Percentiles rank a stretch among this genome's conserved stretches.
These are phyloP conservation scores for Boloria selene DNA, from an alignment of 2,888 invertebrate species.

Conservation along the genomic window DNA sequence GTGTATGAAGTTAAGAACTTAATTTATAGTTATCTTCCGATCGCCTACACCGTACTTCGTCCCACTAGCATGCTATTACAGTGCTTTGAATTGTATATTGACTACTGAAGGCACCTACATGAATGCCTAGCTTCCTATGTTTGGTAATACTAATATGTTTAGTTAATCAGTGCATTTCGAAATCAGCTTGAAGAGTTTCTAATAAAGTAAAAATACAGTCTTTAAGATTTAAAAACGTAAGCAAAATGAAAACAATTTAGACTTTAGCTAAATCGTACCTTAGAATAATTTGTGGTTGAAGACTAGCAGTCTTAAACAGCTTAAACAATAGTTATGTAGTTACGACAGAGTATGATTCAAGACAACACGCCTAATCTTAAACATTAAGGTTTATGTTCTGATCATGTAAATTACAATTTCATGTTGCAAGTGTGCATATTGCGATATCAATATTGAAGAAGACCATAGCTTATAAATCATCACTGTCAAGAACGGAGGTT, in stretches of 20 bases:
- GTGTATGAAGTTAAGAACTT: conserved; percentile 8
- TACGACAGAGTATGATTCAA: conserved; percentile 33
- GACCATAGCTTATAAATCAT: conserved; percentile 61
- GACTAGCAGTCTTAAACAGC: no score
- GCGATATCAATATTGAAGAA: conserved; percentile 57
- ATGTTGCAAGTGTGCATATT: conserved; percentile 61
- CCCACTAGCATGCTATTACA: conserved; percentile 43
- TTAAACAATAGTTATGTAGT: conserved; percentile 1
- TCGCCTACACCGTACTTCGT: conserved; percentile 36
- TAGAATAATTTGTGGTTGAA: no score
- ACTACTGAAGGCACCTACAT: conserved; percentile 30
- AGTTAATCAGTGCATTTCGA: conserved; percentile 1
- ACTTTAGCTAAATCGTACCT: not conserved
- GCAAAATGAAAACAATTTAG: not conserved
- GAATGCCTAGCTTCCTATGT: conserved; percentile 19
- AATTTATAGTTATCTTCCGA: conserved; percentile 11
- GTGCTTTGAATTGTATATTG: conserved; percentile 29
- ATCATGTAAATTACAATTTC: conserved; percentile 44
- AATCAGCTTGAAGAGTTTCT: not conserved
- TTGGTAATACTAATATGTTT: conserved; percentile 15
- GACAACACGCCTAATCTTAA: conserved; percentile 35
- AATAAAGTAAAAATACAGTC: no score
- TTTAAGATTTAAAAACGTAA: not conserved
- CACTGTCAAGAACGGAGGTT: conserved; percentile 28
- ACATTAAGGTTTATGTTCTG: conserved; percentile 52